Conservation (phyloP, 2,888 invertebrate genomes). For the Thymelicus sylvestris region DNA sequence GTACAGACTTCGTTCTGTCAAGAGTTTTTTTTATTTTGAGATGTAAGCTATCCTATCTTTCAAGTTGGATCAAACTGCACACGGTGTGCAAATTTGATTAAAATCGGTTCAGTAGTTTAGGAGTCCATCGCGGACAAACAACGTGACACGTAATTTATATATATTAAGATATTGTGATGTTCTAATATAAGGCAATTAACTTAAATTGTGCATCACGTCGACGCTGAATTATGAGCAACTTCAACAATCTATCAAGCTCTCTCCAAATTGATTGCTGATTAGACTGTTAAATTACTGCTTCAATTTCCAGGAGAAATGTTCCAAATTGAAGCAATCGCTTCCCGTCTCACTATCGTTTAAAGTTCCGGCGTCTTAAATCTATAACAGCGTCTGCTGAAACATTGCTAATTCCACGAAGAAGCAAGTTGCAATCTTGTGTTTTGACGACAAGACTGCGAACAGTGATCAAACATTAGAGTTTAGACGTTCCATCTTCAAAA, state of each 20-base stretch:
- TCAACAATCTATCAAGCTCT: conserved; percentile 70
- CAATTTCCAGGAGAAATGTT: conserved; percentile 51
- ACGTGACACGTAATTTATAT: too few species aligned
- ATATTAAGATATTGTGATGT: conserved; percentile 51
- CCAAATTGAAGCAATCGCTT: conserved; percentile 39
- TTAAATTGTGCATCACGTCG: conserved; percentile 46
- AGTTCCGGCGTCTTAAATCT: conserved; percentile 9
- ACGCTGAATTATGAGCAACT: conserved; percentile 66
- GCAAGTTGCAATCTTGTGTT: background rate
- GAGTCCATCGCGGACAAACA: too few species aligned
- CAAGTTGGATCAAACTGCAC: too few species aligned
- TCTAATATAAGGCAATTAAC: conserved; percentile 55
- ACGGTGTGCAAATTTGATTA: too few species aligned
- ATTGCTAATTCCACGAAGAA: background rate
- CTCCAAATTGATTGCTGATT: conserved; percentile 71
- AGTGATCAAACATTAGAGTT: too few species aligned
- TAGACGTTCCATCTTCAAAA: too few species aligned
- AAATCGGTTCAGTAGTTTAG: too few species aligned
- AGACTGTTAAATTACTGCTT: conserved; percentile 68
- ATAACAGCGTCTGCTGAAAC: background rate
- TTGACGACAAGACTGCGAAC: background rate
- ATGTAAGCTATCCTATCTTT: too few species aligned
- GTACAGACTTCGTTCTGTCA: too few species aligned
- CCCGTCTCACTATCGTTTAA: conserved; percentile 18
- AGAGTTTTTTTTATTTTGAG: too few species aligned